phyloP scores from a whole-genome alignment of 2,113 vertebrate species.

The Crotalus helleri region DNA sequence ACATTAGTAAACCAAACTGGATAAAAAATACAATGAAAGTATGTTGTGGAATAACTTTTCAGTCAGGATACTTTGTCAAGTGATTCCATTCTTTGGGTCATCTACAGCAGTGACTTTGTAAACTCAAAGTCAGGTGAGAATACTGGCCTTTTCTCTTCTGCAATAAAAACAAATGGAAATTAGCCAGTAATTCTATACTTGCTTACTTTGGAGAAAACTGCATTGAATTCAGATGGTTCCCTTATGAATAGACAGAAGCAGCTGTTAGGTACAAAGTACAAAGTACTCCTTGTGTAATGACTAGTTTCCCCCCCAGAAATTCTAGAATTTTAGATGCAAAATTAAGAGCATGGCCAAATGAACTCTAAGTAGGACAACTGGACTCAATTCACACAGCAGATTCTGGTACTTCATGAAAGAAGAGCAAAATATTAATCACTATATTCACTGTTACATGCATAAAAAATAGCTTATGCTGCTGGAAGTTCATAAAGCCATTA shows the following conservation, averaged over 20 bases:
- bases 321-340: not conserved
- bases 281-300: not conserved
- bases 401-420: not conserved
- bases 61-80: slow-evolving; percentile 55
- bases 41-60: slow-evolving; percentile 46
- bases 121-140: slow-evolving; percentile 24
- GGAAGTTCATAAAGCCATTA: not conserved
- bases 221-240: not conserved
- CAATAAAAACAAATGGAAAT: not conserved
- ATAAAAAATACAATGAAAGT: slow-evolving; percentile 41
- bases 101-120: slow-evolving; percentile 18
- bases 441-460: not conserved
- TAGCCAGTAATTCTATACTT: not conserved
- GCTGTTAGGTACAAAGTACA: not conserved
- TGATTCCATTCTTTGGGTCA: slow-evolving; percentile 44
- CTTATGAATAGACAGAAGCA: not conserved
- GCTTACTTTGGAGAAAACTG: not conserved
- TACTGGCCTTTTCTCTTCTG: slow-evolving; percentile 15
- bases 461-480: not conserved
- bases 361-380: not conserved
- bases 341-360: not conserved
- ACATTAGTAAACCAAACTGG: slow-evolving; percentile 43
- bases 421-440: not conserved
- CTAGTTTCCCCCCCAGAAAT: not conserved
- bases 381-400: not conserved